Base-by-base conservation (phyloP, 2,797 vertebrate genomes). In the Lagodon rhomboides region DNA sequence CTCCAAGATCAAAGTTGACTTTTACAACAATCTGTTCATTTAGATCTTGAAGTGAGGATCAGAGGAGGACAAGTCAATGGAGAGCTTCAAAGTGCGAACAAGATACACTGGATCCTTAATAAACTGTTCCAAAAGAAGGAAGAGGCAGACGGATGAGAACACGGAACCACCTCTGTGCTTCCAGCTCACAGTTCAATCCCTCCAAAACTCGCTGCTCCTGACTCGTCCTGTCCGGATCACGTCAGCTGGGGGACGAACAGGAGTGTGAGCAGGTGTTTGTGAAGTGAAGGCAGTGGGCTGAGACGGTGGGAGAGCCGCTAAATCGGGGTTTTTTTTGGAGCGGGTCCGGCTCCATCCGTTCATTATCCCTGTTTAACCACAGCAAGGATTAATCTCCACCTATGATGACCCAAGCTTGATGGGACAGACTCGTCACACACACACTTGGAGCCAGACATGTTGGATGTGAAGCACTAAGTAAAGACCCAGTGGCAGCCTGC, bases 301-400 rank as follows among this genome's bases (percentile, higher is more conserved):
- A 59, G 76, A 12, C 12, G 0, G 12, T 15, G 12, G 1, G 16
- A 25, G 54, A 20, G 63, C 43, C 0, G 4, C 3, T 64, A 38
- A 44, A n/a, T 76, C 1, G 0, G n/a, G n/a, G n/a, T 73, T 58
- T 54, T 47, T 20, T 66, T 66, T 59, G 41, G 50, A 49, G 49
- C 1, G 10, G 25, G n/a, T 65, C 46, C 0, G 10, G 5, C 66
- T 81, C 55, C 1, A 34, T 74, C 56, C 0, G 5, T 25, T 85
- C 77, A 83, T 88, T 68, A 86, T 66, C 64, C 72, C 56, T 2
- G 77, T 77, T 78, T 54, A 75, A 54, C 61, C 53, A 54, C 58
- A 64, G 51, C 30, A 0, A 20, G 70, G 86, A 73, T 80, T 89
- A 87, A 83, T 68, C 70, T 70, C 46, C 68, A 84, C n/a, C 60